Conservation (phyloP, 2,888 invertebrate genomes). For the Drosophila robusta region DNA sequence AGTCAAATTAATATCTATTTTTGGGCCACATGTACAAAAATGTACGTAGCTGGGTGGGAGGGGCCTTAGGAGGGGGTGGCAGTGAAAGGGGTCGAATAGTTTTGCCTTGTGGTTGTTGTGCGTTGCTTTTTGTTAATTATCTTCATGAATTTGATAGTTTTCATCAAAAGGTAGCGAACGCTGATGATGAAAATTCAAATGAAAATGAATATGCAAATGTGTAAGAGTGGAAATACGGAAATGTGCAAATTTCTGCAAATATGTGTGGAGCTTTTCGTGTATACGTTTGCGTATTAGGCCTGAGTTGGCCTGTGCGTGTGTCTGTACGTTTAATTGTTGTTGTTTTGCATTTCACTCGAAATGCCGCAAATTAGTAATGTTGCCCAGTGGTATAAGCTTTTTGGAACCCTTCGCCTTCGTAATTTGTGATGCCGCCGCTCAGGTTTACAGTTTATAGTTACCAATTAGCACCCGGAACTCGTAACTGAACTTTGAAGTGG, state of each 20-base stretch:
- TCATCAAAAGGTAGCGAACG: conserved; percentile 58
- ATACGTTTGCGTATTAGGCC: background rate
- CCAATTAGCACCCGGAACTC: conserved; percentile 63
- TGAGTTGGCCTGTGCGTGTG: background rate
- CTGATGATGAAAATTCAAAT: conserved; percentile 62
- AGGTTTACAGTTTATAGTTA: conserved; percentile 52
- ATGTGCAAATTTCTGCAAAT: conserved; percentile 34
- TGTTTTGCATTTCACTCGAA: conserved; percentile 55
- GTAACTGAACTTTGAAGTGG: conserved; percentile 23
- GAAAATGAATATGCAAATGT: conserved; percentile 75
- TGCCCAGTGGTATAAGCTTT: conserved; percentile 39
- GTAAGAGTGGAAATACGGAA: conserved; percentile 50
- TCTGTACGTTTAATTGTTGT: conserved; percentile 16
- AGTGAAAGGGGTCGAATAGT: background rate
- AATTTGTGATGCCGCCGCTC: conserved; percentile 55
- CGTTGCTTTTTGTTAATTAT: conserved; percentile 54
- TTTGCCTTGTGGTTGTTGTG: conserved; percentile 33
- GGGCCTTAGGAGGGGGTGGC: background rate
- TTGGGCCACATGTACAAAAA: conserved; percentile 62
- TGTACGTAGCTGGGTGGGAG: conserved; percentile 11
- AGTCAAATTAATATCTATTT: conserved; percentile 77
- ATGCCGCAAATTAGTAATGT: conserved; percentile 60
- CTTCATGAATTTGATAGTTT: conserved; percentile 77
- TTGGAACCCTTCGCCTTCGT: conserved; percentile 35
- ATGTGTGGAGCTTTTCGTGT: conserved; percentile 8